Evolutionary conservation across 2,113 vertebrate genomes (phyloP), one percentile per base, ranked within the genome.

Genomic region (Galeopterus variegatus): DNA sequence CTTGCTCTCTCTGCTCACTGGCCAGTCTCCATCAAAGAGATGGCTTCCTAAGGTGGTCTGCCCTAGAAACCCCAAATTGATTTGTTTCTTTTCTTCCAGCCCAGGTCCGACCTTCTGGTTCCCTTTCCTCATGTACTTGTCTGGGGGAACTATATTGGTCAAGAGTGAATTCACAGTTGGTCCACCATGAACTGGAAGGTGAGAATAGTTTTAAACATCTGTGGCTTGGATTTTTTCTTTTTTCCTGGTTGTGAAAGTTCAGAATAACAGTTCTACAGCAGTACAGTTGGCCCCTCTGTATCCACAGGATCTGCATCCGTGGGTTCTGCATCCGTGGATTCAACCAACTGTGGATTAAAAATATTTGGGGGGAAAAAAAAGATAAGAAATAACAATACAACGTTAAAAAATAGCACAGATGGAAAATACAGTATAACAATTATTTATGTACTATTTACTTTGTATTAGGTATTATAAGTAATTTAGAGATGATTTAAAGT

Each of bases 111-210:
- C 13, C 50, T 33, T 13, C 17, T 45, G 0, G 56, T 73, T 19
- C 2, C 80, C 36, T 4, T 58, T 52, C 28, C 88, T 50, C 77
- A 52, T 50, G 72, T 19, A 5, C 72, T 19, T 28, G 41, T 70
- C 45, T 31, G 5, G 1, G 28, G 5, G 18, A 3, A 60, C 56
- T 17, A 0, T 67, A 1, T 0, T 31, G 1, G 24, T 23, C 62
- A 8, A 56, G 15, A 91, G 93, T 70, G 82, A 83, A 15, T 33
- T 48, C 58, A 0, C 67, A 1, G 26, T 18, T 1, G 50, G 26
- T 54, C 13, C 64, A 33, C 13, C 92, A 98, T 98, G 97, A 98
- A 98, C 92, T 98, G 96, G 97, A 93, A 98, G 96, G 97, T 98
- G 65, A 97, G 86, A 7, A 15, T 10, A 18, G 10, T 33, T 90